Percentiles rank a stretch among this genome's conserved stretches.
Evolutionary conservation across 2,113 vertebrate genomes (phyloP).

Genomic region (Myotis brandtii): DNA sequence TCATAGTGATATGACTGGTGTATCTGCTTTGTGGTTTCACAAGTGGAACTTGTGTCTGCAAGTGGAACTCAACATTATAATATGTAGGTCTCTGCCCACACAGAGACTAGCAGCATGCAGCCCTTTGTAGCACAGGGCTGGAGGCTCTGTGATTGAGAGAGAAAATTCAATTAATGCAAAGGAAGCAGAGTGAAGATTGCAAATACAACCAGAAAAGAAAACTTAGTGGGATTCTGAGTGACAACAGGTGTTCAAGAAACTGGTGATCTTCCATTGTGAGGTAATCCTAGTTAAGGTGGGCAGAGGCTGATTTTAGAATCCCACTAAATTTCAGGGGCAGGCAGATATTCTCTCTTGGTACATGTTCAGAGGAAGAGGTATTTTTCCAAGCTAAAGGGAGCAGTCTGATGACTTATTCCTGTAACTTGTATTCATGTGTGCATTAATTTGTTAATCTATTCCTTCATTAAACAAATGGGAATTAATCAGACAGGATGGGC

Average conservation of each 20-base stretch:
- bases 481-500: neutral
- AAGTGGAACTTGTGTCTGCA: no score
- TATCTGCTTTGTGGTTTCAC: neutral
- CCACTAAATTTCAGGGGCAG: neutral
- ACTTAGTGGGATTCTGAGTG: neutral
- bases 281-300: neutral
- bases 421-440: neutral
- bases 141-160: neutral
- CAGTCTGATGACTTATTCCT: neutral
- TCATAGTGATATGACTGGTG: neutral
- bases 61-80: neutral
- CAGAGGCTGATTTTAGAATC: neutral
- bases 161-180: neutral
- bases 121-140: neutral
- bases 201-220: neutral
- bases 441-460: neutral
- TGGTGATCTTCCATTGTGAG: neutral
- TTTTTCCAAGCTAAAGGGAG: constrained; percentile 36
- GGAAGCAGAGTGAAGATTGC: neutral
- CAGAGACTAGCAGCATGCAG: neutral
- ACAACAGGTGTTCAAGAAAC: neutral
- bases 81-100: neutral
- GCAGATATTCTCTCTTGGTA: neutral
- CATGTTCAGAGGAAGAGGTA: neutral
- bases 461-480: neutral